Evolutionary conservation across 2,797 vertebrate species (phyloP).

Genomic region (Oryzias dopingdopingensis): DNA sequence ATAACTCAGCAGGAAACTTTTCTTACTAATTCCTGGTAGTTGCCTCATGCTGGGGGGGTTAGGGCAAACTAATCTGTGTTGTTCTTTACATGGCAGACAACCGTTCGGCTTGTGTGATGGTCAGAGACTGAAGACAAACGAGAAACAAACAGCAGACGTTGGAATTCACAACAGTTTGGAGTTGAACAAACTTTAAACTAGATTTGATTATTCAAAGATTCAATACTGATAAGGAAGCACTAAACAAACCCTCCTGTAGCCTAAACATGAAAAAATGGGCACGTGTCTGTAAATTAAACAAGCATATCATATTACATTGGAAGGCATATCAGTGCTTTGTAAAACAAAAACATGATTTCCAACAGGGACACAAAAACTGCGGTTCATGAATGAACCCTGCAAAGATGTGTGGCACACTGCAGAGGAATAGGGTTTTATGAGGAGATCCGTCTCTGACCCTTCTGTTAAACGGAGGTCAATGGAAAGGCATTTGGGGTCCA

Average conservation of each 20-base stretch:
- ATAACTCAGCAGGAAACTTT: slow-evolving; percentile 40
- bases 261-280: too few relatives aligned
- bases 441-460: slow-evolving; percentile 27
- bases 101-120: background rate
- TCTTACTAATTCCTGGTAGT: background rate
- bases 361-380: background rate
- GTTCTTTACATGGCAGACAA: background rate
- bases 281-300: too few relatives aligned
- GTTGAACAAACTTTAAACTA: slow-evolving; percentile 13
- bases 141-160: slow-evolving; percentile 2
- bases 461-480: slow-evolving; percentile 34
- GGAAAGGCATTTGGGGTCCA: slow-evolving; percentile 39
- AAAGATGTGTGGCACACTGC: slow-evolving; percentile 26
- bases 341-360: too few relatives aligned
- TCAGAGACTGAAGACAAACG: slow-evolving; percentile 3
- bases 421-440: slow-evolving; percentile 13
- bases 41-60: slow-evolving; percentile 30
- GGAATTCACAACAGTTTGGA: slow-evolving; percentile 5
- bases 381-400: slow-evolving; percentile 19
- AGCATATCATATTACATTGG: too few relatives aligned
- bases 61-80: slow-evolving; percentile 32
- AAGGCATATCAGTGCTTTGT: too few relatives aligned
- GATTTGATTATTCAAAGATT: background rate
- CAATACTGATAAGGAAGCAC: too few relatives aligned
- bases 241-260: too few relatives aligned